Base-by-base conservation (phyloP, 2,888 invertebrate species). In the Cordilura impudica region DNA sequence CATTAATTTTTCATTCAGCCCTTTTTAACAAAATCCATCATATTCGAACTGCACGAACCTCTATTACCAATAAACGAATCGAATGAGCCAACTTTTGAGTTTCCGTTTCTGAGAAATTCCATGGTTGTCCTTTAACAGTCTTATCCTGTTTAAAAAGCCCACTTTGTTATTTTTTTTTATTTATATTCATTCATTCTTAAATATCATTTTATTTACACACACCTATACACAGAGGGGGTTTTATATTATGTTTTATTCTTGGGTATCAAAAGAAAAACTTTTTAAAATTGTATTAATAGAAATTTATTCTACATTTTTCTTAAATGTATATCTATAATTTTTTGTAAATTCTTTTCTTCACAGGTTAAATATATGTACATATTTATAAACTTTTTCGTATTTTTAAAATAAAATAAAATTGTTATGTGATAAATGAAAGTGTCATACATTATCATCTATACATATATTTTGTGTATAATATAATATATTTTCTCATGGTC, bases 391-490 rank as follows among this genome's bases (percentile, higher is more conserved):
- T 4, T 43, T 58, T 12, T 49, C 60, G 39, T 58, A 60, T 51
- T 29, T 69, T 60, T 66, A 75, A 66, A 54, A 60, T 53, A 47
- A 63, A 43, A 31, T 29, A 54, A 49, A 26, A 14, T 51, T 54
- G 63, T 75, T 69, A 78, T 81, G 81, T 81, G 81, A 81, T 81
- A 81, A 78, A 76, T 61, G 47, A 75, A 72, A 81, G 81, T 78
- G 81, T 81, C 75, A 78, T 81, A 72, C 78, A 72, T 74, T 67
- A 75, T 78, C 58, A 66, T 72, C 49, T 75, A 58, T 67, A 43
- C n/a, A n/a, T 63, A 12, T 60, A 70, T 54, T 31, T 71, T 61
- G 51, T 65, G 21, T 60, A 70, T 78, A 58, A 74, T 70, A 60
- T 73, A 63, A 73, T 73, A 18, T 54, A 29, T 23, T 51, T 35